Conservation (phyloP, 1,140 invertebrate genomes). For the Saccostrea echinata region DNA sequence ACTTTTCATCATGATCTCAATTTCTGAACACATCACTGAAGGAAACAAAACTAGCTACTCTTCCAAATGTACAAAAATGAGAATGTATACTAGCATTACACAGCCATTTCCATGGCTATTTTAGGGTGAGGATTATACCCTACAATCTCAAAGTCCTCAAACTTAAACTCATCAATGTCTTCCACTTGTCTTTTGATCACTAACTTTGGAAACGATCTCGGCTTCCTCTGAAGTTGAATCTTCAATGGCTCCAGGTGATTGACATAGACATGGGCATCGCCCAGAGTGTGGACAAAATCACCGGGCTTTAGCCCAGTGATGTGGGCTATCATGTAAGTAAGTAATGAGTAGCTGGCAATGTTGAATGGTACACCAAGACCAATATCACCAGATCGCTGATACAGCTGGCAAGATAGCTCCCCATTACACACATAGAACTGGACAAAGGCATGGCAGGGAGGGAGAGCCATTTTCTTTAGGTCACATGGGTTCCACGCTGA, state of each 20-base stretch:
- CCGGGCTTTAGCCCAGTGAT: conserved; percentile 94
- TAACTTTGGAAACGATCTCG: conserved; percentile 91
- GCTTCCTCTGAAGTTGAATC: conserved; percentile 86
- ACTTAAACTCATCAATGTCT: conserved; percentile 94
- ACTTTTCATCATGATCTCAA: no score
- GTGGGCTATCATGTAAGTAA: conserved; percentile 98
- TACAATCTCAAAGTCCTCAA: conserved; percentile 93
- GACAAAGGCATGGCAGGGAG: conserved; percentile 96
- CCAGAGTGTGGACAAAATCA: conserved; percentile 97
- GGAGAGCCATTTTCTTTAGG: conserved; percentile 95
- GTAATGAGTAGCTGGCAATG: conserved; percentile 96
- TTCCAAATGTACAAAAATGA: neutral
- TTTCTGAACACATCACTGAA: no score
- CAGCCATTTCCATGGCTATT: conserved; percentile 98
- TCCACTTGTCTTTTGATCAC: conserved; percentile 86
- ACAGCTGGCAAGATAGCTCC: conserved; percentile 92
- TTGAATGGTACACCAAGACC: conserved; percentile 99
- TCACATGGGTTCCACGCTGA: conserved; percentile 97
- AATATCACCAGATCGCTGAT: conserved; percentile 98
- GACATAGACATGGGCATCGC: conserved; percentile 97
- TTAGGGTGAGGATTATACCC: conserved; percentile 94
- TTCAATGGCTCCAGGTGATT: conserved; percentile 94
- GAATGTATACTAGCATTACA: conserved; percentile 81
- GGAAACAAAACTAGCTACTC: neutral
- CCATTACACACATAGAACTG: conserved; percentile 96